A percentile compares a stretch with the other conserved stretches of the same genome.
Conservation (phyloP, 2,797 vertebrate species). For the Pantherophis vulpinus region DNA sequence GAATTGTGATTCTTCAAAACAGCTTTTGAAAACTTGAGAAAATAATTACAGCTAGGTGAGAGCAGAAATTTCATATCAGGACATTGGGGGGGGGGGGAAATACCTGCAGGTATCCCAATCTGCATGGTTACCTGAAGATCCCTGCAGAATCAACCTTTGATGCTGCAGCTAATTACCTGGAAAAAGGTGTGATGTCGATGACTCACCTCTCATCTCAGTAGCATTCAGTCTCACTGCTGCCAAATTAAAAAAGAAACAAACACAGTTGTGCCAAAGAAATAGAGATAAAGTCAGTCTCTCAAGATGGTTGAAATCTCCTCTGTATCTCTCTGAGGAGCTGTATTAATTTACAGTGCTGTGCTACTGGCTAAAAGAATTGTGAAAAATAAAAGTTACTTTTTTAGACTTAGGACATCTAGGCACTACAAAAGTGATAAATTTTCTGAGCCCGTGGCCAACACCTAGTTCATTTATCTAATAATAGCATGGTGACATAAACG, state of each 20-base stretch:
- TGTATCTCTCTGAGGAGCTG: slow-evolving; percentile 39
- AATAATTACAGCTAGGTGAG: slow-evolving; percentile 57
- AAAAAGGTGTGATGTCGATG: slow-evolving; percentile 43
- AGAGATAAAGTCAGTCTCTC: slow-evolving; percentile 16
- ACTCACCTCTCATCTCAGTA: slow-evolving; percentile 51
- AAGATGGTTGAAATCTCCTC: slow-evolving; percentile 36
- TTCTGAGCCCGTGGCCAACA: slow-evolving; percentile 13
- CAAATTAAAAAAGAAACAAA: slow-evolving; percentile 56
- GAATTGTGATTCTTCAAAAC: slow-evolving; percentile 55
- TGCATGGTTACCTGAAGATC: slow-evolving; percentile 42
- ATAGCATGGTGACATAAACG: neutral
- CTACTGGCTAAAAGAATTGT: slow-evolving; percentile 31
- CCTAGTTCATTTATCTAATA: slow-evolving; percentile 20
- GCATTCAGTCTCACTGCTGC: slow-evolving; percentile 46
- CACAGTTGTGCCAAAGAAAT: slow-evolving; percentile 33
- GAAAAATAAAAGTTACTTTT: slow-evolving; percentile 32
- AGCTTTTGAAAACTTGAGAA: slow-evolving; percentile 41
- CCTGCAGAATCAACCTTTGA: slow-evolving; percentile 41
- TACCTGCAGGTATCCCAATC: slow-evolving; percentile 25
- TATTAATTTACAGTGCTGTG: slow-evolving; percentile 45
- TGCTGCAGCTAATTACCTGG: slow-evolving; percentile 54
- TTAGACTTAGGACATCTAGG: slow-evolving; percentile 2
- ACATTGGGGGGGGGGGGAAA: neutral
- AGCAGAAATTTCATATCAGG: slow-evolving; percentile 33
- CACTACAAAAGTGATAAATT: neutral